A percentile compares a stretch with the other conserved stretches of the same genome.
These are phyloP conservation scores for Drosophila phalerata DNA, from an alignment of 2,888 invertebrate genomes.

Conservation along the genomic window DNA sequence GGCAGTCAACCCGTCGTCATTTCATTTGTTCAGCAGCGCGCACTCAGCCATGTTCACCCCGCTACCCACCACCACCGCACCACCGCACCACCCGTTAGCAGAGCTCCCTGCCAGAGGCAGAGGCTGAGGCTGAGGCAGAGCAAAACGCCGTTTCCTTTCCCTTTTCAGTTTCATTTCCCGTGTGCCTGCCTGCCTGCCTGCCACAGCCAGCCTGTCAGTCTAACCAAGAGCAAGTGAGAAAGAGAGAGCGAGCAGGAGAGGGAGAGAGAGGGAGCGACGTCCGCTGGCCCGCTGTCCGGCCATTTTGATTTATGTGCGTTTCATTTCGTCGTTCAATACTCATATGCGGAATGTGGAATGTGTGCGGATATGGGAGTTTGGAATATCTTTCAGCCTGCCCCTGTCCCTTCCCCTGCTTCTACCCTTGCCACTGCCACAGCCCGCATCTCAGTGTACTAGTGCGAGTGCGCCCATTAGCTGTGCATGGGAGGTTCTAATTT, in stretches of 20 bases:
- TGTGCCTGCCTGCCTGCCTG: constrained; percentile 64
- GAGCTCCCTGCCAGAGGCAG: constrained; percentile 36
- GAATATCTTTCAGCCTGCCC: constrained; percentile 73
- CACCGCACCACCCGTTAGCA: constrained; percentile 59
- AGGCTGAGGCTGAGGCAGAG: constrained; percentile 51
- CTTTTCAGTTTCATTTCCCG: constrained; percentile 83
- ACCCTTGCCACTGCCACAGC: constrained; percentile 14
- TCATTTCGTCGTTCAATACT: constrained; percentile 85
- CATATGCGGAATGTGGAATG: constrained; percentile 82
- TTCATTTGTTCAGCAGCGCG: constrained; percentile 83
- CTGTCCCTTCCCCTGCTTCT: constrained; percentile 13
- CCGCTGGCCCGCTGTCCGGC: constrained; percentile 82
- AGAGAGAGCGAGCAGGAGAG: constrained; percentile 6
- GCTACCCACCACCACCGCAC: constrained; percentile 47
- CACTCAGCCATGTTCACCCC: constrained; percentile 72
- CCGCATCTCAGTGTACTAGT: constrained; percentile 34
- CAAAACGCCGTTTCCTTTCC: constrained; percentile 81
- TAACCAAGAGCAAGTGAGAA: constrained; percentile 56
- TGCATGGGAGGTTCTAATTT: constrained; percentile 82
- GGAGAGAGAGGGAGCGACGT: constrained; percentile 41
- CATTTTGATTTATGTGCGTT: constrained; percentile 85
- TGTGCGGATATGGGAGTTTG: constrained; percentile 83
- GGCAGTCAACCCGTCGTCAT: constrained; percentile 85
- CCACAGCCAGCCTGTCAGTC: constrained; percentile 74
- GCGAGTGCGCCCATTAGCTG: constrained; percentile 75